Base-by-base conservation (phyloP, 2,797 vertebrate genomes). In the Anguilla obscura region DNA sequence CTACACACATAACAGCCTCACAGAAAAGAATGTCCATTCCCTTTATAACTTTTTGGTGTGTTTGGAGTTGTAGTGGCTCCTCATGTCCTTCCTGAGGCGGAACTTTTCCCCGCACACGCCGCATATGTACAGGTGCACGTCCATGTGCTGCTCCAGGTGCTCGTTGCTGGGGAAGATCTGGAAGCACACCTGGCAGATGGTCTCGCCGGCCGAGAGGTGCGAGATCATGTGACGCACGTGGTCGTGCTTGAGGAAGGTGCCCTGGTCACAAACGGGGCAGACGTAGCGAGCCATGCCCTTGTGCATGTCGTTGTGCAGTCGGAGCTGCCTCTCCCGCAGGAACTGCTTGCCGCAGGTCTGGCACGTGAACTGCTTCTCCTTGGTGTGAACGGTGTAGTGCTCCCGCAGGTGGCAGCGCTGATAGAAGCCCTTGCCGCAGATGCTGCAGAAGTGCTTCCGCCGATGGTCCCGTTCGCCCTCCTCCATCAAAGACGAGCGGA, bases 161-260 rank as follows among this genome's bases (percentile, higher is more conserved):
- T 99, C 97, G 21, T 97, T 98, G 74, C 96, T 96, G 12, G 98
- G 97, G 92, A 99, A 99, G 94, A 99, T 99, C 97, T 99, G 98
- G 95, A 99, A 99, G 92, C 99, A 99, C 94, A 99, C 98, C 96
- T 99, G 98, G 96, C 99, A 99, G 96, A 99, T 99, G 93, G 98
- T 98, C 93, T 99, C 97, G 84, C 98, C 98, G 40, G 97, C 97
- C 30, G 98, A 96, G 93, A 99, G 96, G 94, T 99, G 99, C 86
- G 98, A 99, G 94, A 99, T 98, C 99, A 99, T 99, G 97, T 99
- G 99, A 71, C 99, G 97, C 88, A 99, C 97, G 89, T 99, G 99
- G 95, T 99, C 98, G 89, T 99, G 99, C 93, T 99, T 99, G 89
- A 99, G 97, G 96, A 99, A 99, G 94, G 98, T 98, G 88, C 99